Base-by-base conservation (phyloP, 23 tunicate species). In the Styela clava region DNA sequence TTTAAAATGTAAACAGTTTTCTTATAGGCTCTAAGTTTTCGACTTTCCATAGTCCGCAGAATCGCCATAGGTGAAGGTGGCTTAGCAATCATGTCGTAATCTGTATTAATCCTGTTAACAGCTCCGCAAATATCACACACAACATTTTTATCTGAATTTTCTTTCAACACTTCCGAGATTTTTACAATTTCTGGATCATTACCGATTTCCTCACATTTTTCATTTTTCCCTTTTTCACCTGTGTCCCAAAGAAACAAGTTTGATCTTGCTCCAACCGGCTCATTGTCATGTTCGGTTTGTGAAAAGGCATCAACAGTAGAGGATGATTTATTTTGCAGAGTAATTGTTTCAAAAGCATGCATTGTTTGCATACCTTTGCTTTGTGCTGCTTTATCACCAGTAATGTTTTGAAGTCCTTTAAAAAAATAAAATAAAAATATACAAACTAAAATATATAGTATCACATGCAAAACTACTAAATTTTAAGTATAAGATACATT, bases 21-120 rank as follows among this genome's bases (percentile, higher is more conserved):
- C 61, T 89, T 89, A 86, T 89, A 89, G 0, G 95, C 95, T 62
- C 81, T 85, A 25, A 85, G 56, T 72, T 89, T 89, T 36, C 79
- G 64, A 27, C 82, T 52, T 61, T 89, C 89, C 52, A 73, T 80
- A 18, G 79, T 23, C 22, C 52, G 61, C 2, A 89, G 70, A n/a
- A 85, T 74, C 3, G 73, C 61, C 65, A 87, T 74, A 18, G 95
- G 95, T 1, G 87, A 80, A 19, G 87, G 83, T 0, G 88, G 95
- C 21, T 74, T 19, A 0, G 63, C 31, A 29, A 69, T 3, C n/a
- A 20, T 20, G 34, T 69, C 34, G 64, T 82, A 74, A 16, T 74
- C 9, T 44, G 12, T 12, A 44, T 44, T 44, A n/a, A n/a, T n/a
- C n/a, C n/a, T n/a, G 7, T 12, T 7, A 44, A 44, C 12, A 5